Percentiles rank a stretch among this genome's conserved stretches.
Evolutionary conservation across 2,888 invertebrate species (phyloP).

Genomic region (Steinernema scapterisci): DNA sequence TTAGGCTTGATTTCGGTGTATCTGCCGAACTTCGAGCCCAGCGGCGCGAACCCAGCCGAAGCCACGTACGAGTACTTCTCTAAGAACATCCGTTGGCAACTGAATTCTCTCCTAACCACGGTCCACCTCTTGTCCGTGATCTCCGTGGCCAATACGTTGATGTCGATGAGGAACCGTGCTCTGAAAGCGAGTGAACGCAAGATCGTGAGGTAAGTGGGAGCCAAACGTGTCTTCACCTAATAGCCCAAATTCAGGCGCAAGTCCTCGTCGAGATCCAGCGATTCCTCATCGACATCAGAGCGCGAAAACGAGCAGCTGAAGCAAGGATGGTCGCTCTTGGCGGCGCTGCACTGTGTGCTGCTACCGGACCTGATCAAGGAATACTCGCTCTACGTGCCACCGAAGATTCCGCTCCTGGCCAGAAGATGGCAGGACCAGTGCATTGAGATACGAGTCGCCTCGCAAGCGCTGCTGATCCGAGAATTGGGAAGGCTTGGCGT

Average conservation of each 20-base stretch:
- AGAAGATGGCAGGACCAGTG: constrained; percentile 97
- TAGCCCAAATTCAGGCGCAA: not conserved
- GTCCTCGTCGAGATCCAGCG: constrained; percentile 44
- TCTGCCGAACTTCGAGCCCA: constrained; percentile 49
- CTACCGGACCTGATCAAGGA: constrained; percentile 86
- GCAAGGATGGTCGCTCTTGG: constrained; percentile 83
- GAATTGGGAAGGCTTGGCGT: constrained; percentile 86
- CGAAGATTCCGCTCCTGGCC: constrained; percentile 95
- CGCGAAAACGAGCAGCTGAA: constrained; percentile 57
- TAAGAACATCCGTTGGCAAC: constrained; percentile 82
- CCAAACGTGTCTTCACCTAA: not conserved
- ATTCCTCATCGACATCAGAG: constrained; percentile 39
- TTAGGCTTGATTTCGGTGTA: constrained; percentile 60
- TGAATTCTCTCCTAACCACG: constrained; percentile 90
- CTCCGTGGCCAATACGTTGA: constrained; percentile 90
- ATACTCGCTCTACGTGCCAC: constrained; percentile 82
- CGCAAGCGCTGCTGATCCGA: constrained; percentile 90
- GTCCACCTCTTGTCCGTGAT: constrained; percentile 93
- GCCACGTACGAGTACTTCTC: constrained; percentile 55
- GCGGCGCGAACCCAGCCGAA: constrained; percentile 30
- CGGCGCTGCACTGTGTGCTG: constrained; percentile 92
- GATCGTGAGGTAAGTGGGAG: constrained; percentile 32
- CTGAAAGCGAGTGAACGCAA: constrained; percentile 73
- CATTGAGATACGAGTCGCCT: constrained; percentile 90
- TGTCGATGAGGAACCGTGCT: constrained; percentile 95